Percentiles rank a stretch among this genome's conserved stretches.
These are phyloP conservation scores for Prolemur simus DNA, from an alignment of 2,113 vertebrate genomes.

Conservation along the genomic window DNA sequence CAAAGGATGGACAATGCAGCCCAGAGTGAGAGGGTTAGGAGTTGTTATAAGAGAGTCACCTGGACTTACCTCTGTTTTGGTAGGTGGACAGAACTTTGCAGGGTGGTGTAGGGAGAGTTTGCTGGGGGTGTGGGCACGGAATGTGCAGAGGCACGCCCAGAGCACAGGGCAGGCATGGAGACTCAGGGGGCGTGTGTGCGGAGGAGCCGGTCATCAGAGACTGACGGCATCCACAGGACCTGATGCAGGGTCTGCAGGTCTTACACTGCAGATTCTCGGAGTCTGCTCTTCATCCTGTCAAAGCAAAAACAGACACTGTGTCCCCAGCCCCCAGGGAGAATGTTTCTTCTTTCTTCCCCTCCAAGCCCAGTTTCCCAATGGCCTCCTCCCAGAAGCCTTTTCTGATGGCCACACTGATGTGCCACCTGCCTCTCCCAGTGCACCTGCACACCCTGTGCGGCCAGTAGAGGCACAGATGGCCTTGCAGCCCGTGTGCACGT, in stretches of 20 bases:
- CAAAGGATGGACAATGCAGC: too few species aligned
- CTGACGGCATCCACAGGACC: too few species aligned
- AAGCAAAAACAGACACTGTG: background rate
- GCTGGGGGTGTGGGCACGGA: accelerated
- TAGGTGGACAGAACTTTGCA: too few species aligned
- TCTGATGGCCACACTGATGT: background rate
- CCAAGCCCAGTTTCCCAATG: accelerated
- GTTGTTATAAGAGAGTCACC: background rate
- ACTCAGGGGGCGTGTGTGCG: accelerated
- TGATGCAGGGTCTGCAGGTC: accelerated
- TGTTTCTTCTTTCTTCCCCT: background rate
- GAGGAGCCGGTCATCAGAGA: accelerated
- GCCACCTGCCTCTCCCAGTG: accelerated
- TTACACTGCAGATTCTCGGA: background rate
- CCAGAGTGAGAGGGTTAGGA: too few species aligned
- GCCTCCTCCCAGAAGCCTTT: background rate
- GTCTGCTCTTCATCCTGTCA: background rate
- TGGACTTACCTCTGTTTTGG: background rate
- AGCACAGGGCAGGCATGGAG: accelerated
- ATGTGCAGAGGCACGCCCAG: accelerated
- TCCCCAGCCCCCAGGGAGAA: background rate
- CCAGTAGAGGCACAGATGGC: accelerated
- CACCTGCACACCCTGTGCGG: accelerated
- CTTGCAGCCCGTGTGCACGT: accelerated
- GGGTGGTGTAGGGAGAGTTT: accelerated